Evolutionary conservation across 2,113 vertebrate species (phyloP).

Genomic region (Panthera uncia): DNA sequence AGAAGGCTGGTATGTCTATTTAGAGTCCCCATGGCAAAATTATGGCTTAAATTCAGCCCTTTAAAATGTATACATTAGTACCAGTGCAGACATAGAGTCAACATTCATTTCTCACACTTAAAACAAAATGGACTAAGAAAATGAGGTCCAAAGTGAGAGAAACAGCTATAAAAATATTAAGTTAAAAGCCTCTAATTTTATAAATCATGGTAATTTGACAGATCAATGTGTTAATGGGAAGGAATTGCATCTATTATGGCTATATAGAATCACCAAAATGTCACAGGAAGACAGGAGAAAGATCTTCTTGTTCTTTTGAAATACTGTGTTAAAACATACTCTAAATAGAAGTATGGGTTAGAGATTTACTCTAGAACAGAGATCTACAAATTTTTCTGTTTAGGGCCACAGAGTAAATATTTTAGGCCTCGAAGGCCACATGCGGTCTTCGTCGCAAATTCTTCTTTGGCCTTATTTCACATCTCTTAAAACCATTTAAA

Average conservation of each 20-base stretch:
- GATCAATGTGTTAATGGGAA: slow-evolving; percentile 50
- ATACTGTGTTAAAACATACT: slow-evolving; percentile 42
- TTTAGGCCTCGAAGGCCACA: background rate
- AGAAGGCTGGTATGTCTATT: slow-evolving; percentile 52
- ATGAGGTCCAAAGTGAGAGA: slow-evolving; percentile 57
- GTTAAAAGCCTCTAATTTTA: slow-evolving; percentile 78
- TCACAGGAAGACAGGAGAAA: background rate
- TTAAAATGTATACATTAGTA: slow-evolving; percentile 73
- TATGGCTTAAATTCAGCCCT: slow-evolving; percentile 68
- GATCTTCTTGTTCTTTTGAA: slow-evolving; percentile 48
- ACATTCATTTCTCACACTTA: slow-evolving; percentile 47
- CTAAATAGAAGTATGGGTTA: background rate
- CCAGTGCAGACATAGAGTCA: slow-evolving; percentile 61
- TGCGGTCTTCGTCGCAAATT: background rate
- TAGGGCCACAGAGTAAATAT: background rate
- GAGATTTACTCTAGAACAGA: slow-evolving; percentile 1
- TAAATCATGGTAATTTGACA: slow-evolving; percentile 70
- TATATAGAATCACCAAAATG: background rate
- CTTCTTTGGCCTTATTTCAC: background rate
- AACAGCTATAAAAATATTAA: slow-evolving; percentile 61
- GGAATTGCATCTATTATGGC: slow-evolving; percentile 50
- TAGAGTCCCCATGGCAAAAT: slow-evolving; percentile 70
- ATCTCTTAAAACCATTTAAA: background rate
- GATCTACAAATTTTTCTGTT: background rate
- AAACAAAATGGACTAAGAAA: slow-evolving; percentile 63